These are phyloP conservation scores for Oryzias sinensis DNA, from an alignment of 2,797 vertebrate species.

Conservation along the genomic window DNA sequence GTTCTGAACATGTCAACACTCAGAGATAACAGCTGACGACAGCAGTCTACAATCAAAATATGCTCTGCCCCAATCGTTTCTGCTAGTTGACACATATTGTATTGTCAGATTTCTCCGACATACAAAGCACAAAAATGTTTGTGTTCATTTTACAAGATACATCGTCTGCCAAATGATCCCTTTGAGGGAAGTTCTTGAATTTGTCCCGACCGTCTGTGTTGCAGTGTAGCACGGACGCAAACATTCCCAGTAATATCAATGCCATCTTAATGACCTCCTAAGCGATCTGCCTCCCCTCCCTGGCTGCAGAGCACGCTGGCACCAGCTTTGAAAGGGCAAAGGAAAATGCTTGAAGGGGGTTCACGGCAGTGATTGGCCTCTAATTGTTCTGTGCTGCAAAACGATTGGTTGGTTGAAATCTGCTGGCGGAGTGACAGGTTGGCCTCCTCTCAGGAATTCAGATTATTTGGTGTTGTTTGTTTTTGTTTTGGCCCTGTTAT, in stretches of 20 bases:
- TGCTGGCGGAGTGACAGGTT: constrained; percentile 31
- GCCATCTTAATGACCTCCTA: constrained; percentile 49
- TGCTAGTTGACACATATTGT: not conserved
- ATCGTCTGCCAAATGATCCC: not conserved
- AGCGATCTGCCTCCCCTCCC: constrained; percentile 3
- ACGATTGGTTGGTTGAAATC: constrained; percentile 32
- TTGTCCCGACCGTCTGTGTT: constrained; percentile 14
- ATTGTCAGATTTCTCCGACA: constrained; percentile 1
- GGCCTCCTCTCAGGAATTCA: constrained; percentile 48
- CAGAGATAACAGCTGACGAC: not conserved
- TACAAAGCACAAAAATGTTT: constrained; percentile 1
- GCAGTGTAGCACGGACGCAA: constrained; percentile 24
- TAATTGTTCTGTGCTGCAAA: constrained; percentile 19
- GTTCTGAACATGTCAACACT: not conserved
- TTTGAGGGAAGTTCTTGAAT: constrained; percentile 10
- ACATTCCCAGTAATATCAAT: constrained; percentile 35
- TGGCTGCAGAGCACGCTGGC: constrained; percentile 10
- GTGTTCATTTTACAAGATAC: constrained; percentile 2
- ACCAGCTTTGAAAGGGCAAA: constrained; percentile 17
- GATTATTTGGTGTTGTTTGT: constrained; percentile 54
- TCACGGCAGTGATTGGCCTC: constrained; percentile 31
- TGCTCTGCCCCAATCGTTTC: constrained; percentile 3
- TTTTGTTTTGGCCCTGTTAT: constrained; percentile 42
- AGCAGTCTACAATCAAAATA: not conserved
- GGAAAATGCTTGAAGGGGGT: constrained; percentile 22